Evolutionary conservation across 2,113 vertebrate genomes (phyloP), one percentile per base, ranked within the genome.

Genomic region (Herpetotheres cachinnans): DNA sequence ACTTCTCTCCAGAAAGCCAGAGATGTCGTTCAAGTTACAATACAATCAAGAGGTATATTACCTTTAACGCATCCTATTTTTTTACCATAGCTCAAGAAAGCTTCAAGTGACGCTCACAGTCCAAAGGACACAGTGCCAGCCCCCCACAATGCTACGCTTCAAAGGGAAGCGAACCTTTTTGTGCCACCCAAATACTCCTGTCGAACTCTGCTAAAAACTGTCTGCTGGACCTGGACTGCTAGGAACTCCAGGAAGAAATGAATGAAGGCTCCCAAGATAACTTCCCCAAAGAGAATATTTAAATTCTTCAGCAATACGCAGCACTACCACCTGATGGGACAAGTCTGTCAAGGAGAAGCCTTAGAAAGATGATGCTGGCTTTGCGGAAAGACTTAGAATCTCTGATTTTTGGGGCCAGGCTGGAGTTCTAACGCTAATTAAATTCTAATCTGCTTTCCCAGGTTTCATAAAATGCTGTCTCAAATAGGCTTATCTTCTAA

Each of bases 391-490:
- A 74, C 19, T 61, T 13, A 24, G 20, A 84, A 79, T 74, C 71
- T 84, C 69, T 24, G 19, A 61, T 76, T 91, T 92, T 76, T 32
- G 49, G 36, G 65, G 65, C 38, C 44, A 93, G 78, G 69, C 50
- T 92, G 55, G 19, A 94, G 52, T 84, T 70, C 49, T 59, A 84
- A 63, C 61, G 93, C 62, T 79, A 93, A 96, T 92, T 89, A 93
- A 96, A 89, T 67, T 65, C 44, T 89, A 82, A 95, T 89, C 56
- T 76, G 36, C 65, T 94, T 94, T 76, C 46, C 56, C 65, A 72
- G 49, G 70, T 91, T 94, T 93, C 83, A 94, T 72, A 91, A 95
- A 94, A 73, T 22, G 47, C 77, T 90, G 82, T 36, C 80, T 97
- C 86, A 92, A 84, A 89, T 21, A 94, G 86, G 78, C 52, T 95